Percentiles rank a stretch among this genome's conserved stretches.
Conservation (phyloP, 2,888 invertebrate species). For the Ophraella communa region DNA sequence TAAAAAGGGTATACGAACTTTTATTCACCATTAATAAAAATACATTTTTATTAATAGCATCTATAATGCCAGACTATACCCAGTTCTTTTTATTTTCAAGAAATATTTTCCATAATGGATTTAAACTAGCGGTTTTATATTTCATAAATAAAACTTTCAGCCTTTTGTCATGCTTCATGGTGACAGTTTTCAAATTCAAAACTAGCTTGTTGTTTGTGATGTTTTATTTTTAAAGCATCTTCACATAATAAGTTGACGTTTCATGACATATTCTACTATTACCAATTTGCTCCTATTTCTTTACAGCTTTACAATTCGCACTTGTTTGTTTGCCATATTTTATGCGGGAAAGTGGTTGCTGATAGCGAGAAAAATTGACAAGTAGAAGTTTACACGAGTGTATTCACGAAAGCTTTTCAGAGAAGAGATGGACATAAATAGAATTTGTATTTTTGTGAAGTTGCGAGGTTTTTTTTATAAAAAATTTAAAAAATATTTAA, state of each 20-base stretch:
- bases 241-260: constrained; percentile 16
- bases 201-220: constrained; percentile 18
- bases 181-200: constrained; percentile 20
- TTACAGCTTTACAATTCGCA: neutral
- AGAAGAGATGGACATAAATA: neutral
- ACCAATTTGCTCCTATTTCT: constrained; percentile 15
- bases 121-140: constrained; percentile 12
- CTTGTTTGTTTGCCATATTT: constrained; percentile 4
- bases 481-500: too few species aligned
- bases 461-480: too few species aligned
- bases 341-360: neutral
- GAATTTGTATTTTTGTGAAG: neutral
- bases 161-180: constrained; percentile 11
- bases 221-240: constrained; percentile 17
- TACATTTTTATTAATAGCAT: too few species aligned
- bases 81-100: neutral
- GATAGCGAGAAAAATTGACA: neutral
- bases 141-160: constrained; percentile 12
- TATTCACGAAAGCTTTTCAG: neutral
- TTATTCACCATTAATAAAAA: too few species aligned
- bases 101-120: constrained; percentile 1
- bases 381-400: neutral
- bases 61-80: too few species aligned
- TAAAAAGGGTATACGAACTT: too few species aligned
- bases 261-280: constrained; percentile 21